phyloP scores from a whole-genome alignment of 2,113 vertebrate species.

The Rana temporaria region DNA sequence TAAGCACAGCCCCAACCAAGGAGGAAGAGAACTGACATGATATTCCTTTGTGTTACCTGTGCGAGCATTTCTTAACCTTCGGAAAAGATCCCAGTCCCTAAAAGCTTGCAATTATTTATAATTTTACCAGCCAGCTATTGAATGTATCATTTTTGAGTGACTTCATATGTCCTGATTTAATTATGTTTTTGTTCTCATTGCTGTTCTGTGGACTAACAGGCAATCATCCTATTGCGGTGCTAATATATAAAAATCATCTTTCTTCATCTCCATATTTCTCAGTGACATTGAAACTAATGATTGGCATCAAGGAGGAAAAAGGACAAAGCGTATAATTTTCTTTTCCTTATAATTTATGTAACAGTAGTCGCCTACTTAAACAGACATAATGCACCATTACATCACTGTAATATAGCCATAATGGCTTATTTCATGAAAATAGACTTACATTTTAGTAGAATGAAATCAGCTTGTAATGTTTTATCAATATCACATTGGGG shows the following conservation, averaged over 20 bases:
- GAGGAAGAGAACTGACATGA: no score
- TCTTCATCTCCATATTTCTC: slow-evolving; percentile 6
- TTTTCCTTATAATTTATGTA: slow-evolving; percentile 35
- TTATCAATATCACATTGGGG: background rate
- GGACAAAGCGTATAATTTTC: slow-evolving; percentile 31
- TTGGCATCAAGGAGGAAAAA: slow-evolving; percentile 30
- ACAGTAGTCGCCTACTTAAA: background rate
- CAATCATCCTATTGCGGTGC: background rate
- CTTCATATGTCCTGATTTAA: slow-evolving; percentile 1
- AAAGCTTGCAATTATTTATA: slow-evolving; percentile 34
- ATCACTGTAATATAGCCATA: slow-evolving; percentile 7
- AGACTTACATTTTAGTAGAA: background rate
- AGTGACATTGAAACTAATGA: slow-evolving; percentile 44
- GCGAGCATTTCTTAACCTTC: slow-evolving; percentile 25
- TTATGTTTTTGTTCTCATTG: background rate
- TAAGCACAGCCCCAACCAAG: background rate
- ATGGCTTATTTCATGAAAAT: slow-evolving; percentile 24
- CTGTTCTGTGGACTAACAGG: slow-evolving; percentile 1
- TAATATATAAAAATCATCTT: background rate
- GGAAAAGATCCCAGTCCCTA: background rate
- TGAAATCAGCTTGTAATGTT: background rate
- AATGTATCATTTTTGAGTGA: slow-evolving; percentile 4
- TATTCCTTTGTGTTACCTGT: slow-evolving; percentile 18
- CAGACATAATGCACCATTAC: slow-evolving; percentile 35
- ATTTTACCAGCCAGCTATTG: slow-evolving; percentile 7